Conservation (phyloP, 2,797 vertebrate genomes). For the Clarias laeviceps region DNA sequence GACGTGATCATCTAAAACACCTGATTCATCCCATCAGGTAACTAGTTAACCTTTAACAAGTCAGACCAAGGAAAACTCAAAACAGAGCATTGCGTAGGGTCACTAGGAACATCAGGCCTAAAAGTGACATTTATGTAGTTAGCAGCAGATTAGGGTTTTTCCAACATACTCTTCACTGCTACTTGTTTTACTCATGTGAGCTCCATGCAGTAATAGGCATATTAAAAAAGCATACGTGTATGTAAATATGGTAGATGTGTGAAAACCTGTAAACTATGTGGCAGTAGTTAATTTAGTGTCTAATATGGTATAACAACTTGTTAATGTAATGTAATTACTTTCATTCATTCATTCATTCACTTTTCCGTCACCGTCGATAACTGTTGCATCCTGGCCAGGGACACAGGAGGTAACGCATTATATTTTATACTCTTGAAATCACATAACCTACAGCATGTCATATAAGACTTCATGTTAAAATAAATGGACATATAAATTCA, state of each 20-base stretch:
- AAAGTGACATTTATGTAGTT: background rate
- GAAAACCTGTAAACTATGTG: constrained; percentile 23
- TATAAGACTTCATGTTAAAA: background rate
- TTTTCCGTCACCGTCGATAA: background rate
- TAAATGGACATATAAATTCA: background rate
- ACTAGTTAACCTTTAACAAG: background rate
- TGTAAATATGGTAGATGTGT: constrained; percentile 31
- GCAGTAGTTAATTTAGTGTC: constrained; percentile 27
- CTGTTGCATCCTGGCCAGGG: background rate
- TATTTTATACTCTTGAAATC: background rate
- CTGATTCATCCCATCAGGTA: constrained; percentile 14
- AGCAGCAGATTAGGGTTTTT: background rate
- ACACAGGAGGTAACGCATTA: background rate
- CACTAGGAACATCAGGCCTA: background rate
- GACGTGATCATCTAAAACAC: background rate
- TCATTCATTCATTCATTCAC: background rate
- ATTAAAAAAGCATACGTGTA: too few species aligned
- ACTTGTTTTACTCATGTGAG: background rate
- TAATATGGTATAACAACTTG: background rate
- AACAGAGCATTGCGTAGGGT: background rate
- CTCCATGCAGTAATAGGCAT: constrained; percentile 41
- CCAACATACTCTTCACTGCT: background rate
- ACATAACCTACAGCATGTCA: background rate
- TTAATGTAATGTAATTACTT: background rate
- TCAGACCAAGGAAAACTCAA: constrained; percentile 3